Conservation (phyloP, 2,113 vertebrate genomes). For the Romanogobio albipinnatus region DNA sequence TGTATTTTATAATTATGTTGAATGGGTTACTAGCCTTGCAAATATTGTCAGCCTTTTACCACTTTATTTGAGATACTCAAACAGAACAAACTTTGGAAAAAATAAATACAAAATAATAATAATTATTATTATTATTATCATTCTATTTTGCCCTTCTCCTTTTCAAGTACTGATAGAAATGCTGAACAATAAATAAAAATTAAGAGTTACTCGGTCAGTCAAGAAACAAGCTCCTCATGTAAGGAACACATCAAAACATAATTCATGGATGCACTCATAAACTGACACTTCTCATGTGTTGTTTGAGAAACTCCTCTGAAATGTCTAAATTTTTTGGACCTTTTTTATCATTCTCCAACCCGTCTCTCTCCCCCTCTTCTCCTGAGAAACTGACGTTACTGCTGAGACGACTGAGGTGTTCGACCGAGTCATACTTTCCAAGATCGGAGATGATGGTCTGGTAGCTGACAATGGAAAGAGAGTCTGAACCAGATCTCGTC, state of each 20-base stretch:
- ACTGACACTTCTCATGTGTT: slow-evolving; percentile 89
- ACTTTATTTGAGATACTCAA: not conserved
- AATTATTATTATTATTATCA: not conserved
- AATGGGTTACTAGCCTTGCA: not conserved
- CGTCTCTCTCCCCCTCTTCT: slow-evolving; percentile 56
- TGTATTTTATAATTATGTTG: not conserved
- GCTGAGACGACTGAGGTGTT: slow-evolving; percentile 81
- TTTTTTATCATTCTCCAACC: not conserved
- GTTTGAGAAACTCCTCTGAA: slow-evolving; percentile 65
- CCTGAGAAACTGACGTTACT: slow-evolving; percentile 68
- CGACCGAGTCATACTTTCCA: slow-evolving; percentile 88
- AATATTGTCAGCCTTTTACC: not conserved
- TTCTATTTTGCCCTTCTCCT: slow-evolving; percentile 7
- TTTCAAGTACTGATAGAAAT: slow-evolving; percentile 5
- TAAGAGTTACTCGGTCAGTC: not conserved
- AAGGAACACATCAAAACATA: not conserved
- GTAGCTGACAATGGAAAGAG: slow-evolving; percentile 81
- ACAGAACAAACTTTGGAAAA: not conserved
- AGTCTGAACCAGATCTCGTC: slow-evolving; percentile 72
- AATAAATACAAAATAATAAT: too few relatives aligned
- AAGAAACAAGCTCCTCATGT: not conserved
- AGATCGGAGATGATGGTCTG: slow-evolving; percentile 87
- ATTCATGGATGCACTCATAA: slow-evolving; percentile 63
- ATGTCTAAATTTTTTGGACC: slow-evolving; percentile 48
- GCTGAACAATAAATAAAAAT: not conserved